phyloP scores from a whole-genome alignment of 1,140 invertebrate species.

The honey bee (Apis mellifera) region DNA sequence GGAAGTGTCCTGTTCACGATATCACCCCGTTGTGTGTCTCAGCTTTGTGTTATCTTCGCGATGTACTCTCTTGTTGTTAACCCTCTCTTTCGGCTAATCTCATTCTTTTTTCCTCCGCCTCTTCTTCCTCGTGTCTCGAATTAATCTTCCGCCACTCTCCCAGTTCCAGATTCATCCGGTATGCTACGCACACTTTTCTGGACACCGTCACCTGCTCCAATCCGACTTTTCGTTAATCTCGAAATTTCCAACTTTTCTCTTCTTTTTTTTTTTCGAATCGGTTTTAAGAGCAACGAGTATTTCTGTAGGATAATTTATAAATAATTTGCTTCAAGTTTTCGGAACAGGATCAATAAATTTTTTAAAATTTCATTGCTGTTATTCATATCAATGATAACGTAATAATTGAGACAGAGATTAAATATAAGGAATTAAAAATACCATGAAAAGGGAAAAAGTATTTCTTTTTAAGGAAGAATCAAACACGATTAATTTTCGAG shows the following conservation, averaged over 20 bases:
- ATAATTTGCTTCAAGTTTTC: too few species aligned
- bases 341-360: too few species aligned
- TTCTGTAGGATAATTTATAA: too few species aligned
- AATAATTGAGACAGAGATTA: too few species aligned
- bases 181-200: neutral
- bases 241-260: neutral
- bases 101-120: too few species aligned
- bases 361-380: too few species aligned
- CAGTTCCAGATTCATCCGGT: constrained; percentile 1
- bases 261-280: neutral
- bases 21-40: neutral
- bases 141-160: neutral
- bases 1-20: neutral
- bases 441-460: too few species aligned
- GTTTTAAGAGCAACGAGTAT: neutral
- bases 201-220: neutral
- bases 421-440: too few species aligned
- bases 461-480: neutral
- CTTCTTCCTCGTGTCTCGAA: neutral
- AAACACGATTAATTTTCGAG: neutral
- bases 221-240: neutral
- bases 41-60: constrained; percentile 12
- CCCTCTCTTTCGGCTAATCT: neutral
- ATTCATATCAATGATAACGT: too few species aligned
- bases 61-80: neutral